Conservation (phyloP, 2,888 invertebrate species). For the Lithophane socia region DNA sequence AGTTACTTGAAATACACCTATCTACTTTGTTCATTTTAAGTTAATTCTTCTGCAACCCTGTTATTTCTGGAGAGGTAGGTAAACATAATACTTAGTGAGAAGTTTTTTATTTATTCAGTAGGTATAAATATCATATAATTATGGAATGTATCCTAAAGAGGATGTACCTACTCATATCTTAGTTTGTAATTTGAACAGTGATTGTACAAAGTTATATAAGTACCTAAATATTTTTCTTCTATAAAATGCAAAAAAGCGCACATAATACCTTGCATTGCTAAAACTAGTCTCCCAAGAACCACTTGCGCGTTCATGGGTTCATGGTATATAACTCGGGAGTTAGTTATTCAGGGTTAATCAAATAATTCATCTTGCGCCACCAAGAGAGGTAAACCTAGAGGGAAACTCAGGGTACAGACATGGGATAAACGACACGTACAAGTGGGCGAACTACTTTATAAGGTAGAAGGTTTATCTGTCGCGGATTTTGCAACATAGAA, state of each 20-base stretch:
- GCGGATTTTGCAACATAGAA: not conserved
- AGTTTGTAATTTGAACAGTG: not conserved
- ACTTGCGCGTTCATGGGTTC: too few relatives aligned
- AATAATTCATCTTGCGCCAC: too few relatives aligned
- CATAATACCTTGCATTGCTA: not conserved
- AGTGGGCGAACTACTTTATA: not conserved
- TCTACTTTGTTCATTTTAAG: not conserved
- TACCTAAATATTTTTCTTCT: not conserved
- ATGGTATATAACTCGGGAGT: too few relatives aligned
- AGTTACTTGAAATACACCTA: constrained; percentile 38
- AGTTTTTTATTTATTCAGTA: not conserved
- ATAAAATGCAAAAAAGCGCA: not conserved
- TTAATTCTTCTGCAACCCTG: not conserved
- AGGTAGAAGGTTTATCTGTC: not conserved
- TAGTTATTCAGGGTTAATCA: too few relatives aligned
- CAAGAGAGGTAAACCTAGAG: too few relatives aligned
- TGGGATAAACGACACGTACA: too few relatives aligned
- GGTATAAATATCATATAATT: not conserved
- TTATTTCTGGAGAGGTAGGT: not conserved
- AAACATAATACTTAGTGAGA: not conserved
- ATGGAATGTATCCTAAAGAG: too few relatives aligned
- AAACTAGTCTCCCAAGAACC: not conserved
- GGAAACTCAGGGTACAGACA: too few relatives aligned
- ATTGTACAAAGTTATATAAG: too few relatives aligned
- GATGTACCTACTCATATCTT: not conserved